These are phyloP conservation scores for Sphenopsis melanotis DNA, from an alignment of 2,797 vertebrate species.

Conservation along the genomic window DNA sequence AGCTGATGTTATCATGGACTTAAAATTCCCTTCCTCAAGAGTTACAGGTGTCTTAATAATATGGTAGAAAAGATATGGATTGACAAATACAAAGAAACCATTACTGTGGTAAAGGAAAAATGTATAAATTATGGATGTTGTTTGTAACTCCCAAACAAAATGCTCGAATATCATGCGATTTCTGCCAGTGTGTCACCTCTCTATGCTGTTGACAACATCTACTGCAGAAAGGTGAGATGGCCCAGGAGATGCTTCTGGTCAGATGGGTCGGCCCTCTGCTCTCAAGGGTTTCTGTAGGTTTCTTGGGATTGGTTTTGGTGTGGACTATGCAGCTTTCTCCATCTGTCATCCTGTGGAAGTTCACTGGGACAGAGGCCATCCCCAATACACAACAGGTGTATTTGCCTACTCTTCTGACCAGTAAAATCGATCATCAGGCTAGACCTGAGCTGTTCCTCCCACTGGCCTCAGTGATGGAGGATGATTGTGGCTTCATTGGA, in stretches of 20 bases:
- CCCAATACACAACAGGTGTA: not conserved
- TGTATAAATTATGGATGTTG: not conserved
- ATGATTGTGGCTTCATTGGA: rapidly evolving
- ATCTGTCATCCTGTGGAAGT: not conserved
- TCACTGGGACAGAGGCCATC: not conserved
- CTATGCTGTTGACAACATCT: not conserved
- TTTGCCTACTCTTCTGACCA: not conserved
- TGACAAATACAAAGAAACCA: not conserved
- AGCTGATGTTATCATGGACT: not conserved
- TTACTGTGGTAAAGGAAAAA: not conserved
- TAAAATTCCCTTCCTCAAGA: not conserved
- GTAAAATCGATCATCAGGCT: not conserved
- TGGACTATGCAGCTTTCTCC: not conserved
- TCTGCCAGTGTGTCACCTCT: not conserved
- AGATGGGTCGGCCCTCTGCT: not conserved
- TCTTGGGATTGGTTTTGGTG: not conserved
- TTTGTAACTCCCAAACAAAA: not conserved
- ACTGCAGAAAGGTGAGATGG: not conserved
- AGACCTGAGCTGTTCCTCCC: not conserved
- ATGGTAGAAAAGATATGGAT: not conserved
- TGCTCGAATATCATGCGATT: not conserved
- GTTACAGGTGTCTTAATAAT: not conserved
- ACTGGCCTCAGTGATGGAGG: not conserved
- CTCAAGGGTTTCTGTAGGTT: not conserved
- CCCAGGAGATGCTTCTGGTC: not conserved